Base-by-base conservation (phyloP, 2,113 vertebrate genomes). In the Girardinichthys multiradiatus region DNA sequence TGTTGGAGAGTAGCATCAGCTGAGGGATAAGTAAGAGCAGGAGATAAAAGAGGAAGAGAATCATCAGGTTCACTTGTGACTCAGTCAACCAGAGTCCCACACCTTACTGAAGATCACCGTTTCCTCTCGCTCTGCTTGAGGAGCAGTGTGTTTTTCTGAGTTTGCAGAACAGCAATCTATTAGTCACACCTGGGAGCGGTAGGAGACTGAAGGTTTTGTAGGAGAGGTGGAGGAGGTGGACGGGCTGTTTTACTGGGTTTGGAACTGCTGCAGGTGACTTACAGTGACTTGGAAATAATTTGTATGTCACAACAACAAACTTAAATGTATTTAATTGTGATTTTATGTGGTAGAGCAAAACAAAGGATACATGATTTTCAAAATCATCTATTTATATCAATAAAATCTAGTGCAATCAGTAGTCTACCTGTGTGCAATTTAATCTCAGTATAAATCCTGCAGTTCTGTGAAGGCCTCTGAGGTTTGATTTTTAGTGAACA, bases 51-150 rank as follows among this genome's bases (percentile, higher is more conserved):
- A 31, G 29, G 74, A 72, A 68, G 77, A 86, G 71, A 82, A 77
- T 74, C 72, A 76, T 37, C 57, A 76, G 82, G 81, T 77, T 80
- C 48, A 70, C 68, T 73, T 74, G 80, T 91, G 87, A 89, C 85
- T 90, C 81, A 86, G 79, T 76, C 61, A 70, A 73, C 77, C 74
- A 76, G 33, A 42, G 76, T 58, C 74, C 68, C 59, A 51, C n/a
- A 68, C 74, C 76, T 81, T 76, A 73, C 19, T 63, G 68, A 74
- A 68, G 65, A 83, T 5, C 37, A 68, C 33, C 76, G 75, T 65
- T 77, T 73, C 12, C 31, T 76, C 68, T 77, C 29, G 48, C 70
- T 80, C 68, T 58, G 33, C 73, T 64, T 69, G 64, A 69, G 66
- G 64, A 76, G 77, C 62, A 63, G 54, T 33, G 69, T 62, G 59